Evolutionary conservation across 2,888 invertebrate species (phyloP).

Genomic region (Drosophila niveifrons): DNA sequence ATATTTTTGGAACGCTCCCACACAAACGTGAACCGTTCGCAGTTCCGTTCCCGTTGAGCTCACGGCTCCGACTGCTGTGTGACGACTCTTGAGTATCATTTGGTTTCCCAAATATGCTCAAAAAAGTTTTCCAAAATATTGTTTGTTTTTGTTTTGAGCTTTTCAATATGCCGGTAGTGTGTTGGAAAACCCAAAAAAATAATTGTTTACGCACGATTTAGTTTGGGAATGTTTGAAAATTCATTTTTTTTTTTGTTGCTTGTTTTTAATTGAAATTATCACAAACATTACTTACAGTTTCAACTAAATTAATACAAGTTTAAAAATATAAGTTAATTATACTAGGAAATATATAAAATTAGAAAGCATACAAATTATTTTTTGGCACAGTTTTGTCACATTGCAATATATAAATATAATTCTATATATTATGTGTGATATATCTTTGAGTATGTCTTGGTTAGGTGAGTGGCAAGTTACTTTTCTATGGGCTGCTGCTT

Average conservation of each 20-base stretch:
- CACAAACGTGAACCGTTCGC: constrained; percentile 10
- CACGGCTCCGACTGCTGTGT: constrained; percentile 50
- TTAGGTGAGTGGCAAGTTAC: constrained; percentile 39
- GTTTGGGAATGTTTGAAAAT: constrained; percentile 29
- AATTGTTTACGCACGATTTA: background rate
- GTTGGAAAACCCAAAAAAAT: constrained; percentile 34
- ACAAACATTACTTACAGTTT: constrained; percentile 60
- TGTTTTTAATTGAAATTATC: constrained; percentile 70
- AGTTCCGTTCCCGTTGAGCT: constrained; percentile 44
- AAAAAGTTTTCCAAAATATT: constrained; percentile 70
- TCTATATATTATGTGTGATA: constrained; percentile 10
- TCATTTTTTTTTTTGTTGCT: constrained; percentile 19
- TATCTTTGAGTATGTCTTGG: constrained; percentile 36
- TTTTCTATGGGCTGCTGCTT: constrained; percentile 13
- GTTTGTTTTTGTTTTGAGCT: constrained; percentile 29
- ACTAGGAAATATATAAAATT: constrained; percentile 56
- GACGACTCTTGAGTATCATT: constrained; percentile 16
- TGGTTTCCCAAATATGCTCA: constrained; percentile 49
- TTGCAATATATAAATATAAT: constrained; percentile 13
- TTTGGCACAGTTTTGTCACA: constrained; percentile 67
- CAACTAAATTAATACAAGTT: constrained; percentile 62
- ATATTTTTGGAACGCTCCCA: constrained; percentile 55
- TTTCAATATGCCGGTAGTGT: constrained; percentile 45
- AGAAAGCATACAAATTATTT: constrained; percentile 49
- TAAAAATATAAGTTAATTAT: constrained; percentile 59